A percentile compares a stretch with the other conserved stretches of the same genome.
Conservation (phyloP, 2,888 invertebrate genomes). For the Pherbina coryleti region DNA sequence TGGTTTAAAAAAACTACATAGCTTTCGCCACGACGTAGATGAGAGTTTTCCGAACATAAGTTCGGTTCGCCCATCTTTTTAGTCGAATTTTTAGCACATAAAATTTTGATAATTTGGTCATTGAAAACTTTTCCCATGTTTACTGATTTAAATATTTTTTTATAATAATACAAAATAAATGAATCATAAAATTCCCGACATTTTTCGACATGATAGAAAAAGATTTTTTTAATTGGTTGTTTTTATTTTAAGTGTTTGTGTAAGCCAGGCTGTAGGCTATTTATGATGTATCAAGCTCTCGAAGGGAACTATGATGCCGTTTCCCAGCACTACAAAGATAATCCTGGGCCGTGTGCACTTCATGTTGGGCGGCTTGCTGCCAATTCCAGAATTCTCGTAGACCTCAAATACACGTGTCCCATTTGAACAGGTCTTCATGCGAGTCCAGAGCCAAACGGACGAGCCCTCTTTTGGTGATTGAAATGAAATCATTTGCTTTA, state of each 20-base stretch:
- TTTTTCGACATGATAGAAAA: neutral
- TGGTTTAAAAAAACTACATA: conserved; percentile 43
- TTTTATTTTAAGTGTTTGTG: neutral
- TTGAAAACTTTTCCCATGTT: conserved; percentile 49
- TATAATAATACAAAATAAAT: conserved; percentile 2
- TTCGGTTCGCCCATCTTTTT: conserved; percentile 43
- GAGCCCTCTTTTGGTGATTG: neutral
- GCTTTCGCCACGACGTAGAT: conserved; percentile 41
- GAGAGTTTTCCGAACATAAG: conserved; percentile 20
- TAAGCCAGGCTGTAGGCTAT: neutral
- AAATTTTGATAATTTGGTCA: conserved; percentile 47
- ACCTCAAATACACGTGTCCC: conserved; percentile 60
- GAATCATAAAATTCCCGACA: neutral
- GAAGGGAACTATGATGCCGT: conserved; percentile 59
- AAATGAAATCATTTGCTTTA: conserved; percentile 47
- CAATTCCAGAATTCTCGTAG: conserved; percentile 51
- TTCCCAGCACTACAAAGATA: conserved; percentile 57
- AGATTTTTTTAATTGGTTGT: neutral
- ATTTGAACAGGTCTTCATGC: conserved; percentile 49
- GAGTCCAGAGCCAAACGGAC: conserved; percentile 58
- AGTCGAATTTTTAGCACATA: conserved; percentile 43
- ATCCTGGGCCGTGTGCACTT: conserved; percentile 48
- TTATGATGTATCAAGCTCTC: conserved; percentile 52
- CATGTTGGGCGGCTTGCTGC: conserved; percentile 44
- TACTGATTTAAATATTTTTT: conserved; percentile 27